Evolutionary conservation across 2,797 vertebrate species (phyloP), one percentile per base, ranked within the genome.

Genomic region (Rhynchonycteris naso): DNA sequence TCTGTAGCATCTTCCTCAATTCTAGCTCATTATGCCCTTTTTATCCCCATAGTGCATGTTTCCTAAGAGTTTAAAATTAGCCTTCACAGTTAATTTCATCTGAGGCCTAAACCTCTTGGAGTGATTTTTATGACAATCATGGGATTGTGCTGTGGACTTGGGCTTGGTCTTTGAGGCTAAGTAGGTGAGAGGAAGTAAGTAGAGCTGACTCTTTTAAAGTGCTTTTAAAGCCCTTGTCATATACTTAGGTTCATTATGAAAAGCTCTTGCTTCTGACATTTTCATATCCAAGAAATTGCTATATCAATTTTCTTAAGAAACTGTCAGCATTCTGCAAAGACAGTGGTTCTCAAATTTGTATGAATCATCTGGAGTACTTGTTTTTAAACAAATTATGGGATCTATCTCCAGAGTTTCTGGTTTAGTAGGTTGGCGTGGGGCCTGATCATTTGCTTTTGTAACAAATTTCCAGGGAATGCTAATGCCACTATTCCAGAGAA

Each of bases 251-350:
- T 95, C 58, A 35, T 75, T 69, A 74, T 66, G 63, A 71, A 92
- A 93, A 96, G 30, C 28, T 96, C 93, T 88, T 75, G 35, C 28
- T 90, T 90, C 68, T 94, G 83, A 94, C 52, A 89, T 91, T 93
- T 61, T 95, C 52, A n/a, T 88, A 79, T 47, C 47, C 75, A 90
- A 47, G 50, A 93, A 91, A 78, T 96, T 72, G 52, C 43, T 85
- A 0, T 85, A 59, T 76, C 85, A 59, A 1, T 35, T 69, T 90
- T 82, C 47, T 22, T 22, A 78, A 66, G 56, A 82, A 96, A 78
- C 54, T 74, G 28, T 90, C 50, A 78, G 76, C 63, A 87, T 92
- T 71, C 75, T 72, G 8, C 65, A 90, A 76, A 90, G 35, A 78
- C 52, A 14, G 4, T 61, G 38, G 11, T 83, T 91, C 71, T 83